A percentile compares a stretch with the other conserved stretches of the same genome.
Evolutionary conservation across 1,140 invertebrate species (phyloP).

Genomic region (Idris sp.): DNA sequence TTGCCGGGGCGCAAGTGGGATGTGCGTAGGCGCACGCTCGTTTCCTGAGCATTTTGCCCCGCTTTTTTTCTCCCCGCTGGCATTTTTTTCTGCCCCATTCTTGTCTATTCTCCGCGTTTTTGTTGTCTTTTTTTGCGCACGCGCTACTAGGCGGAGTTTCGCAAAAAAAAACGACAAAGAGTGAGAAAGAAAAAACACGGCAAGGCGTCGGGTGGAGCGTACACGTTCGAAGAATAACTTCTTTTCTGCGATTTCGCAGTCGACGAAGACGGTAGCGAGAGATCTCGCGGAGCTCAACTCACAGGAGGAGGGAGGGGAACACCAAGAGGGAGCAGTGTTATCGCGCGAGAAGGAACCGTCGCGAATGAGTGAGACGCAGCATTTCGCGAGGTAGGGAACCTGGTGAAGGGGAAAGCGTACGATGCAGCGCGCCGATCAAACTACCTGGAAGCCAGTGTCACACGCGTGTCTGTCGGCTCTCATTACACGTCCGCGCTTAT

Average conservation of each 20-base stretch:
- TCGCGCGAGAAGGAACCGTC: conserved; percentile 17
- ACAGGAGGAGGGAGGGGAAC: conserved; percentile 7
- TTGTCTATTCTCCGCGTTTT: conserved; percentile 45
- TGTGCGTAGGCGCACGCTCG: conserved; percentile 60
- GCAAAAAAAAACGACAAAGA: conserved; percentile 45
- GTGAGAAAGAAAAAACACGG: conserved; percentile 32
- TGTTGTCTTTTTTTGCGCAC: conserved; percentile 53
- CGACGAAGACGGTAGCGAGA: conserved; percentile 9
- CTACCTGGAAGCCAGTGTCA: conserved; percentile 70
- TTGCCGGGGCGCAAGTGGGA: conserved; percentile 64
- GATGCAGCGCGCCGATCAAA: conserved; percentile 64
- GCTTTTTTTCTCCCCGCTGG: conserved; percentile 18
- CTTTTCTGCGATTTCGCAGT: conserved; percentile 52
- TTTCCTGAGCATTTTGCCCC: conserved; percentile 43
- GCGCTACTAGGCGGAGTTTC: conserved; percentile 70
- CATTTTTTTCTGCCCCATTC: conserved; percentile 32
- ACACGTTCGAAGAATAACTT: conserved; percentile 41
- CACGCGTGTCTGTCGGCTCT: conserved; percentile 70
- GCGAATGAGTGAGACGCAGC: conserved; percentile 11
- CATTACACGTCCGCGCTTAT: conserved; percentile 51
- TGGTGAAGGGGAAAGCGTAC: conserved; percentile 69
- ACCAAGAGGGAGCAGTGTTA: conserved; percentile 41
- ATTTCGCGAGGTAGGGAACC: conserved; percentile 59
- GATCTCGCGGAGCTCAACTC: neutral
- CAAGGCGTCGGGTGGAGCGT: conserved; percentile 45